Evolutionary conservation across 53 echinoderm and acorn worm genomes (phyloP).

Genomic region (Hippasteria phrygiana): DNA sequence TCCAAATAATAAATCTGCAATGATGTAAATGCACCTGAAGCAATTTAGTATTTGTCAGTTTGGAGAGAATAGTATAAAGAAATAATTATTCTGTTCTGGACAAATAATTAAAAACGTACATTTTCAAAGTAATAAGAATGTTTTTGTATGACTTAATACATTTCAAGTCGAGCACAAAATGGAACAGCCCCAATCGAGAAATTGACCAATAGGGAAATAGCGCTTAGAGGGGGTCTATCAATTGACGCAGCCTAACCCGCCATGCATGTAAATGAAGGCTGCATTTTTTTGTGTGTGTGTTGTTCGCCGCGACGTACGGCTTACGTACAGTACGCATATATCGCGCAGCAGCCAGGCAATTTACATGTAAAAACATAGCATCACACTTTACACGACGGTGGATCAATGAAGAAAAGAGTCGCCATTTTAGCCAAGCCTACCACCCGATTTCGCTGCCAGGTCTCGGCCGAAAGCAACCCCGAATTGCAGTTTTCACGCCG

Average conservation of each 20-base stretch:
- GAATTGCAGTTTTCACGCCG: neutral
- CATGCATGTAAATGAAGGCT: conserved; percentile 88
- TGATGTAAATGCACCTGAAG: neutral
- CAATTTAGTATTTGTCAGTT: too few species aligned
- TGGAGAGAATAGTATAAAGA: too few species aligned
- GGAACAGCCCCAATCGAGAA: conserved; percentile 19
- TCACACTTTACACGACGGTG: conserved; percentile 36
- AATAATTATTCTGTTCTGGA: neutral
- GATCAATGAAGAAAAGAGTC: conserved; percentile 83
- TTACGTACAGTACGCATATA: neutral
- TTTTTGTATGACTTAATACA: too few species aligned
- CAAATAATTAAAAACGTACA: neutral
- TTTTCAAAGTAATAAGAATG: neutral
- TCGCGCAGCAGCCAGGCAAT: conserved; percentile 43
- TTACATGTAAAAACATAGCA: conserved; percentile 45
- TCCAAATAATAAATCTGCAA: neutral
- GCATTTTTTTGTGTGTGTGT: conserved; percentile 80
- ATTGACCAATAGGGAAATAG: conserved; percentile 89
- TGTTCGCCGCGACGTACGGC: conserved; percentile 54
- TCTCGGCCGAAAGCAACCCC: conserved; percentile 20
- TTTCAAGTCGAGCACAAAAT: neutral
- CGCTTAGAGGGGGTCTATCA: conserved; percentile 91
- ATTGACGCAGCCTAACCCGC: conserved; percentile 83
- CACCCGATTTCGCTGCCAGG: conserved; percentile 29
- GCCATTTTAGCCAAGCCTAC: conserved; percentile 77